Conservation (phyloP, 2,888 invertebrate genomes). For the Norana najaformis region DNA sequence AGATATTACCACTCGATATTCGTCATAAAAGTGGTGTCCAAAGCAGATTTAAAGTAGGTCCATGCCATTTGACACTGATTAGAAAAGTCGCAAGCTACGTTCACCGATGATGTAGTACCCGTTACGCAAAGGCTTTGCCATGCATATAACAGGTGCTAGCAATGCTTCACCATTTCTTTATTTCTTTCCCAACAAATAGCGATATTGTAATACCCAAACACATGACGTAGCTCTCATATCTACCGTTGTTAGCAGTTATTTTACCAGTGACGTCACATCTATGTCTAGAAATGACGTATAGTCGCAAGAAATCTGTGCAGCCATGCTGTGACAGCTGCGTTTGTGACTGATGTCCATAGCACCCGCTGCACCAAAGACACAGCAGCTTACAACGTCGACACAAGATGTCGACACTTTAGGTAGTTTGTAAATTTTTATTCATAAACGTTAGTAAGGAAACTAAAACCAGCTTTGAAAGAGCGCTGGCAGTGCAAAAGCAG, state of each 20-base stretch:
- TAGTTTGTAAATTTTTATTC: background rate
- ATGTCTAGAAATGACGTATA: background rate
- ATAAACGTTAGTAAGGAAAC: background rate
- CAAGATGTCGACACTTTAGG: background rate
- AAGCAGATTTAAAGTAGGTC: no score
- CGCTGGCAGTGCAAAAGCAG: background rate
- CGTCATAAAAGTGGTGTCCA: no score
- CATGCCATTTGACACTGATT: background rate
- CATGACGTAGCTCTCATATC: background rate
- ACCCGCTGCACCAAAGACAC: no score
- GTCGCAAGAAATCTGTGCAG: background rate
- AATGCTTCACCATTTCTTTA: no score
- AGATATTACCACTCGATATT: no score
- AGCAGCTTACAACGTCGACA: background rate
- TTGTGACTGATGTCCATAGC: background rate
- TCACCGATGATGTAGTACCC: background rate
- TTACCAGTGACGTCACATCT: background rate
- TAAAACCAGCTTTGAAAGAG: background rate
- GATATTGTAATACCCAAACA: no score
- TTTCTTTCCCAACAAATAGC: no score
- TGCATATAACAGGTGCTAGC: no score
- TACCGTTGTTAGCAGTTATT: background rate
- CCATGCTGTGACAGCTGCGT: background rate
- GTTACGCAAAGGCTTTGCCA: background rate
- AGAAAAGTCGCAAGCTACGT: background rate